Evolutionary conservation across 2,888 invertebrate species (phyloP).

Genomic region (Chaetogeoica ovagalla): DNA sequence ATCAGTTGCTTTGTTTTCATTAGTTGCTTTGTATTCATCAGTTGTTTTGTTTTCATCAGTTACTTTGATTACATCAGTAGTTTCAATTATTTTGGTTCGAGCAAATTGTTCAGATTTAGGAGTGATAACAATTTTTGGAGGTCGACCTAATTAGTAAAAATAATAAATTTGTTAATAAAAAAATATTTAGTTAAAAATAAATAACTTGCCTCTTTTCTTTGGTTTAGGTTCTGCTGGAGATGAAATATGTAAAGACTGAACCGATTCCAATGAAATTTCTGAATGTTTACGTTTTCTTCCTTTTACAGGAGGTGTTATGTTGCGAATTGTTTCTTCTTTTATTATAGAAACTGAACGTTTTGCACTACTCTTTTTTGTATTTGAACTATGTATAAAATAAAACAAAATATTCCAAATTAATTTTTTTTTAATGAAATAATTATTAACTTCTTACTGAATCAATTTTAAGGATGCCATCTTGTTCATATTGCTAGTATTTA

Average conservation of each 20-base stretch:
- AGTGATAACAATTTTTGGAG: slow-evolving; percentile 13
- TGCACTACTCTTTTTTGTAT: slow-evolving; percentile 32
- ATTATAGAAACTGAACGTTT: slow-evolving; percentile 36
- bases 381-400: slow-evolving; percentile 12
- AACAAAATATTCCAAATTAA: not conserved
- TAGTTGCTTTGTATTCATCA: not conserved
- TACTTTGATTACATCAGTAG: too few species aligned
- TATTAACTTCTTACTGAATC: slow-evolving; percentile 23
- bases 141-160: slow-evolving; percentile 13
- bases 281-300: slow-evolving; percentile 37
- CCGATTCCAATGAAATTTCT: slow-evolving; percentile 19
- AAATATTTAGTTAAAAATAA: not conserved
- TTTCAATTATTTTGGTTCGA: not conserved
- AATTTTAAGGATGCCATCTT: slow-evolving; percentile 59
- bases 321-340: slow-evolving; percentile 43
- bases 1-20: not conserved
- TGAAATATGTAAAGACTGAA: not conserved
- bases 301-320: slow-evolving; percentile 26
- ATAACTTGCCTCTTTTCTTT: slow-evolving; percentile 38
- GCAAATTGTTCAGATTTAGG: not conserved
- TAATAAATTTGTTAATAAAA: not conserved
- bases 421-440: not conserved
- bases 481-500: slow-evolving; percentile 84
- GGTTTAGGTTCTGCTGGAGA: slow-evolving; percentile 23
- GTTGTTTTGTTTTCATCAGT: not conserved